Base-by-base conservation (phyloP, 2,797 vertebrate genomes). In the Psittacula derbiana region DNA sequence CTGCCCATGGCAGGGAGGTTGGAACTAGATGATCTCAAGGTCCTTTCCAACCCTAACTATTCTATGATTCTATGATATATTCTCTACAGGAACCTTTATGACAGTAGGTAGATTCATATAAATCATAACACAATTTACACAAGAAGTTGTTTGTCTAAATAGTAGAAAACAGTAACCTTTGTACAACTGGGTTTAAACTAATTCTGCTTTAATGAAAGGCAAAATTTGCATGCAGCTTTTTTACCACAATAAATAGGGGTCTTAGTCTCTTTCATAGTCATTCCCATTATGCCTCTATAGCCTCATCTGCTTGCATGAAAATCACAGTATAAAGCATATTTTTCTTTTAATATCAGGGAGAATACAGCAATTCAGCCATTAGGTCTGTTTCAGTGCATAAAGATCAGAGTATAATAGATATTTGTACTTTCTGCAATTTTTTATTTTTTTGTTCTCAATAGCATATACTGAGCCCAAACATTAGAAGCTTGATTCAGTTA, bases 81-180 rank as follows among this genome's bases (percentile, higher is more conserved):
- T 91, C 94, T 95, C 90, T 60, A 94, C 72, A 38, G 94, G 84
- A 97, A 95, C 41, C 40, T 65, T 53, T 74, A 79, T 70, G 61
- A 91, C 88, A 95, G 86, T 95, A 95, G 88, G 90, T 91, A 96
- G 93, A 91, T 93, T 94, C 87, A 86, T 90, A 83, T 96, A 97
- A 97, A 97, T 97, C 96, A 97, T 80, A 97, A 85, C 79, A 96
- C 60, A 92, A 88, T 96, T 96, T 96, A 91, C 80, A 86, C 92
- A 85, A 87, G 79, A 97, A 96, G 95, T 24, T 95, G 93, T 97
- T 97, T 94, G 93, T 96, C 93, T 90, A 96, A 98, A 97, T 87
- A 80, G 90, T 92, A 92, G 80, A 92, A 96, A 96, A 91, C 60
- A 66, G 88, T 53, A 86, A 97, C 90, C 90, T 92, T 92, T 72